Evolutionary conservation across 1,140 invertebrate genomes (phyloP).

Genomic region (Cotesia typhae): DNA sequence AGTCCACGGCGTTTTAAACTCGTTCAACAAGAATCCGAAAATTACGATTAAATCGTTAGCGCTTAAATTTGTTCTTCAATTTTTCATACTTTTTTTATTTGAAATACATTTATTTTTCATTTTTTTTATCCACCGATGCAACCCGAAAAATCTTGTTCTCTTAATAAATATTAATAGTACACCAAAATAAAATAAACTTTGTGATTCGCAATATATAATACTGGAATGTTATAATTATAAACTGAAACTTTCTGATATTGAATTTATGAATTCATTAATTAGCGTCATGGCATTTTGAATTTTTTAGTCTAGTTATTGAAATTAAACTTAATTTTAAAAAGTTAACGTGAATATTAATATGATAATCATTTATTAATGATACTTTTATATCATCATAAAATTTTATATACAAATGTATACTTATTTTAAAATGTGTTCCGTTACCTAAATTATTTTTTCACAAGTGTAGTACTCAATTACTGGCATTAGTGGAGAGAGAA

Average conservation of each 20-base stretch:
- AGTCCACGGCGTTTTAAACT: slow-evolving; percentile 85
- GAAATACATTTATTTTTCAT: slow-evolving; percentile 16
- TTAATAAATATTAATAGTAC: not conserved
- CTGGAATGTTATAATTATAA: too few species aligned
- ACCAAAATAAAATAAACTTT: too few species aligned
- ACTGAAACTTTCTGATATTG: too few species aligned
- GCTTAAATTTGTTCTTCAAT: not conserved
- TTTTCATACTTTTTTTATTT: too few species aligned
- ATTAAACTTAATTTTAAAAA: too few species aligned
- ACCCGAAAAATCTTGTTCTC: not conserved
- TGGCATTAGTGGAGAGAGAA: slow-evolving; percentile 3
- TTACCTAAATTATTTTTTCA: not conserved
- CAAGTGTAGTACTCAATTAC: not conserved
- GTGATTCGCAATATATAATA: too few species aligned
- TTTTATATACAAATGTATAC: not conserved
- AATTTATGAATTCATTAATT: too few species aligned
- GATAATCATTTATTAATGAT: too few species aligned
- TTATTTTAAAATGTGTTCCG: not conserved
- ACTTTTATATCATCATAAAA: not conserved
- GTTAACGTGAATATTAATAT: too few species aligned
- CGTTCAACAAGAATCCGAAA: slow-evolving; percentile 89
- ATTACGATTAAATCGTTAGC: slow-evolving; percentile 76
- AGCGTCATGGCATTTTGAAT: too few species aligned
- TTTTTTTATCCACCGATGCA: not conserved
- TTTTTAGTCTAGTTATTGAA: too few species aligned